phyloP scores from a whole-genome alignment of 2,888 invertebrate species.

The Hermaeophaga mercurialis region DNA sequence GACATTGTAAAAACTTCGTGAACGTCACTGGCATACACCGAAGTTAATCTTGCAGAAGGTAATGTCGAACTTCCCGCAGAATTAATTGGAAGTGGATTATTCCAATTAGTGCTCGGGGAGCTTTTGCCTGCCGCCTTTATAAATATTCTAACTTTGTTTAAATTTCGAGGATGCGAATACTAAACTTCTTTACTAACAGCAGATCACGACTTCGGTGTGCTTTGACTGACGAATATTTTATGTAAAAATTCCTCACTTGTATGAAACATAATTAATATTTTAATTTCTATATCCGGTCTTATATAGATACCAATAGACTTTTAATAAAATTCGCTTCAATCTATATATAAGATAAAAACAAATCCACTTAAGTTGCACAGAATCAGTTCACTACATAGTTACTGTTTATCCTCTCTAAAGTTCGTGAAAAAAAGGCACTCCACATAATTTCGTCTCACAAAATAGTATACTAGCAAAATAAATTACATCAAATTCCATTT shows the following conservation, averaged over 20 bases:
- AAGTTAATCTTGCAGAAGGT: conserved; percentile 53
- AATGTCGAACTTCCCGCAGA: conserved; percentile 53
- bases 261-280: background rate
- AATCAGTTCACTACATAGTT: too few relatives aligned
- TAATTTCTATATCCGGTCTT: too few relatives aligned
- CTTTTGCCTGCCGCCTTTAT: conserved; percentile 49
- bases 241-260: conserved; percentile 9
- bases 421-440: too few relatives aligned
- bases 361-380: too few relatives aligned
- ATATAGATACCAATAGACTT: too few relatives aligned
- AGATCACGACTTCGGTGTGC: conserved; percentile 32
- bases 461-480: too few relatives aligned
- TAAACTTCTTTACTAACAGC: conserved; percentile 34
- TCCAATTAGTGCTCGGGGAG: conserved; percentile 55
- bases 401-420: too few relatives aligned
- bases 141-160: conserved; percentile 54
- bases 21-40: conserved; percentile 27
- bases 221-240: conserved; percentile 24
- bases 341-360: too few relatives aligned
- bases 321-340: too few relatives aligned
- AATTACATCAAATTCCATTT: too few relatives aligned
- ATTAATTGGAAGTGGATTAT: conserved; percentile 57
- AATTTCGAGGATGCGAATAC: conserved; percentile 48
- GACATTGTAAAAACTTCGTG: background rate
- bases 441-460: too few relatives aligned